Evolutionary conservation across 2,113 vertebrate species (phyloP), one percentile per base, ranked within the genome.

Genomic region (Hippocampus barbouri): DNA sequence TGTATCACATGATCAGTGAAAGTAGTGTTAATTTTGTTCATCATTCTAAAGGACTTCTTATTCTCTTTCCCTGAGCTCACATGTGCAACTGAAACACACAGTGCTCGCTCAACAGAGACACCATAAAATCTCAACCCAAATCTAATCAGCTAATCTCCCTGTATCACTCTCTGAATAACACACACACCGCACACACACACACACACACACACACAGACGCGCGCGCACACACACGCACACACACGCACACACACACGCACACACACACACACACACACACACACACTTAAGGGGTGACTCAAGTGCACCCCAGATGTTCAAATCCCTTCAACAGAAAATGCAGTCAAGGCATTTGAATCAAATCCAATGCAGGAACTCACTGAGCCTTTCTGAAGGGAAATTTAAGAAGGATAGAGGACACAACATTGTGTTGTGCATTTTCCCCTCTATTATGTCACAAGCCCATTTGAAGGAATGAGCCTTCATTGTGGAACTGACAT

Each of bases 221-320:
- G 66, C 67, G 8, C 63, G 25, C 68, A 61, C 65, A 76, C 27
- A 27, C 27, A 27, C 27, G 66, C 67, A 70, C 30, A 27, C 59
- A 18, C 21, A 69, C 63, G 6, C 63, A 27, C 69, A 57, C 65
- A 76, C 23, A 21, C 60, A 40, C 63, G 43, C 47, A 41, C 34
- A 15, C 61, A 43, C 62, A 14, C 1, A 14, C 23, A 67, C 60
- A 45, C n/a, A 70, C 30, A 14, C 59, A 18, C 8, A 69, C 67
- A 9, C 64, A 34, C 69, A 61, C 65, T 74, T n/a, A 45, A 45
- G 8, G 64, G 73, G 78, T 73, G 71, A 83, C 71, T 80, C 40
- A 38, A 76, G 49, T 71, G 75, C 30, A 5, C 53, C 74, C 75
- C 75, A 82, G 75, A 83, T 80, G 83, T 79, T 79, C 67, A 83